A percentile compares a stretch with the other conserved stretches of the same genome.
These are phyloP conservation scores for Sigmodon hispidus DNA, from an alignment of 2,113 vertebrate species.

Conservation along the genomic window DNA sequence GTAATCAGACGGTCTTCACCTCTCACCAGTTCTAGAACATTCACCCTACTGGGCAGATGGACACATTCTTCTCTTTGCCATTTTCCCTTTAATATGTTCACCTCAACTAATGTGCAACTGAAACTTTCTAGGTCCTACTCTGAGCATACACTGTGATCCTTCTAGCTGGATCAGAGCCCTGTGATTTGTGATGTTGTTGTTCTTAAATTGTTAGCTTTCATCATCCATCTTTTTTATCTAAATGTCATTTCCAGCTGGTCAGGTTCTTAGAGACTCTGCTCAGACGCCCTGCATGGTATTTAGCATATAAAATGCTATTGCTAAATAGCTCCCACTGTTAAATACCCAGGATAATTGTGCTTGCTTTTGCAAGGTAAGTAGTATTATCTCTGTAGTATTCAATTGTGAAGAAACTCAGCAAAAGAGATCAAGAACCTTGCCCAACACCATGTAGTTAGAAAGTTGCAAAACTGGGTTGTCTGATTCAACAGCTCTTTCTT, in stretches of 20 bases:
- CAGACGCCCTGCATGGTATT: constrained; percentile 6
- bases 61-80: not conserved
- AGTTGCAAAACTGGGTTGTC: constrained; percentile 74
- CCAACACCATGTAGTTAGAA: constrained; percentile 51
- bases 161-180: constrained; percentile 34
- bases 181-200: constrained; percentile 46
- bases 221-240: constrained; percentile 30
- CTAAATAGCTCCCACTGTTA: constrained; percentile 56
- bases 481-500: constrained; percentile 43
- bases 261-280: constrained; percentile 64
- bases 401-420: constrained; percentile 71
- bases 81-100: constrained; percentile 17
- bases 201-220: constrained; percentile 59
- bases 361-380: constrained; percentile 64
- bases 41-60: not conserved
- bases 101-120: not conserved
- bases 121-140: not conserved
- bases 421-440: constrained; percentile 74
- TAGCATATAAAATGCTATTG: constrained; percentile 64
- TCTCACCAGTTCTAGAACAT: not conserved
- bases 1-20: not conserved
- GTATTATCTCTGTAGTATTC: constrained; percentile 67
- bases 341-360: constrained; percentile 56
- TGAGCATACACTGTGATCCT: not conserved
- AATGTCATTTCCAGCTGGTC: constrained; percentile 64